Percentiles rank a stretch among this genome's conserved stretches.
Evolutionary conservation across 2,113 vertebrate genomes (phyloP).

Genomic region (Oostethus manadensis): DNA sequence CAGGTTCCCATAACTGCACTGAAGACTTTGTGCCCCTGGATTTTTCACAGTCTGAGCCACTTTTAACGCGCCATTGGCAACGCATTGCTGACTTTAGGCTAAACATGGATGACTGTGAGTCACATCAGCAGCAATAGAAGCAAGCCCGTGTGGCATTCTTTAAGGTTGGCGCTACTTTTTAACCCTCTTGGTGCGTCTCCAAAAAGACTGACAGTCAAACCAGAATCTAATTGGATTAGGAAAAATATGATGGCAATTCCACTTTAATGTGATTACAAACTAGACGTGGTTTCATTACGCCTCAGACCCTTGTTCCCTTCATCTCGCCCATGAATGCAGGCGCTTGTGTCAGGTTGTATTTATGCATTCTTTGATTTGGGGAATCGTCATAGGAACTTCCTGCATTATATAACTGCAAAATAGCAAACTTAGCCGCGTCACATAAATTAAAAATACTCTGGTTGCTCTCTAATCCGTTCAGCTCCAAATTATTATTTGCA

Average conservation of each 20-base stretch:
- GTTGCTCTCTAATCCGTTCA: too few species aligned
- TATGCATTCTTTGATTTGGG: background rate
- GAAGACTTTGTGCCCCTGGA: slow-evolving; percentile 25
- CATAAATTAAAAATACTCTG: too few species aligned
- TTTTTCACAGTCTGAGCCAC: slow-evolving; percentile 40
- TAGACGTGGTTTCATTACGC: slow-evolving; percentile 31
- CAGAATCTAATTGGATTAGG: slow-evolving; percentile 30
- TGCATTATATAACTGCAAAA: too few species aligned
- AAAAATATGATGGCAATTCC: slow-evolving; percentile 9
- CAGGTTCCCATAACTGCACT: slow-evolving; percentile 28
- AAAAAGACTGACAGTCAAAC: slow-evolving; percentile 10
- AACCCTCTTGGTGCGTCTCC: background rate
- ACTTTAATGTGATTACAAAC: slow-evolving; percentile 39
- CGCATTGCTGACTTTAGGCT: slow-evolving; percentile 37
- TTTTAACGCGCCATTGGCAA: slow-evolving; percentile 48
- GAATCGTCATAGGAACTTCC: background rate
- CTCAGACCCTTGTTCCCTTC: background rate
- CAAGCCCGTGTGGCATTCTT: background rate
- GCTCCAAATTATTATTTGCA: too few species aligned
- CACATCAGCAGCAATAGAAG: background rate
- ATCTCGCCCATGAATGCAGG: slow-evolving; percentile 5
- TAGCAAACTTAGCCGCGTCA: too few species aligned
- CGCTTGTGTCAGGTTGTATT: background rate
- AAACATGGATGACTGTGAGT: slow-evolving; percentile 16
- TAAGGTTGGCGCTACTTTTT: background rate